phyloP scores from a whole-genome alignment of 2,113 vertebrate species.

The Gallinago media region DNA sequence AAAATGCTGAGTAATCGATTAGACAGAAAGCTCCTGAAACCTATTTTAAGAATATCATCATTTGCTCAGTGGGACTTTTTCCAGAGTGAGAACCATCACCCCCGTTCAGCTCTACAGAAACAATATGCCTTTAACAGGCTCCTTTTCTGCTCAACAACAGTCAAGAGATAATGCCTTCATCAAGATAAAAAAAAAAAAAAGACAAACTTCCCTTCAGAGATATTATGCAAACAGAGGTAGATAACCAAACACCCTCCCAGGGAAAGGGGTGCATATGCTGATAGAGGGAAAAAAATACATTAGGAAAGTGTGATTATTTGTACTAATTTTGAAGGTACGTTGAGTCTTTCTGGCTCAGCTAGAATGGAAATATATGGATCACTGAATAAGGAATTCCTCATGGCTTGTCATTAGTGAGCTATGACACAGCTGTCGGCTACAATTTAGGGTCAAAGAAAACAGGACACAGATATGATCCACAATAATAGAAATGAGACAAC shows the following conservation, averaged over 20 bases:
- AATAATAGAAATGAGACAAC: not conserved
- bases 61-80: not conserved
- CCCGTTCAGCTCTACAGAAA: not conserved
- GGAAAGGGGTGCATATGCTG: not conserved
- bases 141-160: not conserved
- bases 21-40: not conserved
- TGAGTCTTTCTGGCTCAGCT: not conserved
- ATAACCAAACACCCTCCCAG: not conserved
- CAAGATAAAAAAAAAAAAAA: not conserved
- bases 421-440: not conserved
- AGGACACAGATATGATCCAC: not conserved
- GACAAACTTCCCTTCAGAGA: not conserved
- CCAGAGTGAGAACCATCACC: not conserved
- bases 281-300: not conserved
- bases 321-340: not conserved
- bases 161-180: not conserved
- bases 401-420: not conserved
- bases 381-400: not conserved
- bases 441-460: not conserved
- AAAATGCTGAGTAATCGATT: not conserved
- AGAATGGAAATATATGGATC: not conserved
- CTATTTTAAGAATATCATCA: not conserved
- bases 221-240: not conserved
- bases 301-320: not conserved
- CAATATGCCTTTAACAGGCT: not conserved